A percentile compares a stretch with the other conserved stretches of the same genome.
Evolutionary conservation across 2,113 vertebrate genomes (phyloP).

Genomic region (Pongo pygmaeus): DNA sequence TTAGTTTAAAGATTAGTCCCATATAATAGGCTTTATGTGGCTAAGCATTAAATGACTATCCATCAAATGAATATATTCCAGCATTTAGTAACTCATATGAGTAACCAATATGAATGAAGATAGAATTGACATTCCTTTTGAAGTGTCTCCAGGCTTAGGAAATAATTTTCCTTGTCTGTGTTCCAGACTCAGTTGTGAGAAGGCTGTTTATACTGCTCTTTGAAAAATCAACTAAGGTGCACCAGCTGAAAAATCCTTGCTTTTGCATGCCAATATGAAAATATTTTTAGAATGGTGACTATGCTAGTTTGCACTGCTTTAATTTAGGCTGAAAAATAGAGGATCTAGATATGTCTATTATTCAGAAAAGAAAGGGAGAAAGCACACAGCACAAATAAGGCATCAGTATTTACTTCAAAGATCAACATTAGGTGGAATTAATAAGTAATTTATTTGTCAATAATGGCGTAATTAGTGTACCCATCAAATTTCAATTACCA

Average conservation of each 20-base stretch:
- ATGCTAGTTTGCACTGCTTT: slow-evolving; percentile 11
- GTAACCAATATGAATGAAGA: slow-evolving; percentile 74
- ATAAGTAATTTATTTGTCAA: slow-evolving; percentile 74
- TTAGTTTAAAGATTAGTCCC: slow-evolving; percentile 78
- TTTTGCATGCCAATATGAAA: slow-evolving; percentile 59
- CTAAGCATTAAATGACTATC: slow-evolving; percentile 79
- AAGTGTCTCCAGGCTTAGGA: slow-evolving; percentile 68
- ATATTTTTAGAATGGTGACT: slow-evolving; percentile 51
- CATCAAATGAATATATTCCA: slow-evolving; percentile 74
- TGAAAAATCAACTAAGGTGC: slow-evolving; percentile 65
- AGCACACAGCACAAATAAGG: background rate
- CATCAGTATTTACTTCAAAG: slow-evolving; percentile 70
- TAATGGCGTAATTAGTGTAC: slow-evolving; percentile 82
- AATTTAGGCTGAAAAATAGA: background rate
- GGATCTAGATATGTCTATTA: slow-evolving; percentile 41
- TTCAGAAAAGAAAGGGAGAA: slow-evolving; percentile 12
- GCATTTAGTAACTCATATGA: slow-evolving; percentile 76
- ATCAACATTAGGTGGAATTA: slow-evolving; percentile 66
- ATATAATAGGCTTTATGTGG: slow-evolving; percentile 75
- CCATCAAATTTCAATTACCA: slow-evolving; percentile 85
- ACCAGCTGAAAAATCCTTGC: slow-evolving; percentile 63
- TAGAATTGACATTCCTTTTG: slow-evolving; percentile 72
- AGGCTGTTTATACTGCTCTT: slow-evolving; percentile 63
- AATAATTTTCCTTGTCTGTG: slow-evolving; percentile 65
- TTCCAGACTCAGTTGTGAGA: slow-evolving; percentile 62